Percentiles rank a stretch among this genome's conserved stretches.
Evolutionary conservation across 2,113 vertebrate genomes (phyloP).

Genomic region (Lepus europaeus): DNA sequence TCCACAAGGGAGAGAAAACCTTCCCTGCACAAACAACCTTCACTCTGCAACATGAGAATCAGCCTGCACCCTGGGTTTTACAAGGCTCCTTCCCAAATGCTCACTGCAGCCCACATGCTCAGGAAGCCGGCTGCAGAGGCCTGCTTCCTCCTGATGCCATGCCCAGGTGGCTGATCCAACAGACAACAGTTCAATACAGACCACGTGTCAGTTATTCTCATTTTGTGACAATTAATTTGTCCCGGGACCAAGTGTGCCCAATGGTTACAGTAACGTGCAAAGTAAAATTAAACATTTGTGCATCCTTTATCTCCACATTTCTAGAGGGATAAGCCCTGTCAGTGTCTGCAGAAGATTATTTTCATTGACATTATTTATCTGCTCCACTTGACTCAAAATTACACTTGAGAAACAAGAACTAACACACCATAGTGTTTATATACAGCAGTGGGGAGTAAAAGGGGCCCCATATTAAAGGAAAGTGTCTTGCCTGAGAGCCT

Average conservation of each 20-base stretch:
- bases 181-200: not conserved
- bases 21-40: not conserved
- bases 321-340: slow-evolving; percentile 11
- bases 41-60: not conserved
- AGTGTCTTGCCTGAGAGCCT: not conserved
- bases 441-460: not conserved
- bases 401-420: slow-evolving; percentile 60
- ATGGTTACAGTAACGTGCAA: slow-evolving; percentile 55
- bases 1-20: not conserved
- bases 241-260: slow-evolving; percentile 24
- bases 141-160: not conserved
- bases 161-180: not conserved
- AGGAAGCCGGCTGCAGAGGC: not conserved
- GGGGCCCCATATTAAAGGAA: not conserved
- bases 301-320: slow-evolving; percentile 58
- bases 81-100: not conserved
- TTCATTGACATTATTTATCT: slow-evolving; percentile 38
- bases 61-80: not conserved
- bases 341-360: slow-evolving; percentile 23
- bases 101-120: not conserved
- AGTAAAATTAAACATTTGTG: slow-evolving; percentile 67
- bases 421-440: not conserved
- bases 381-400: slow-evolving; percentile 51
- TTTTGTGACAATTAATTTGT: slow-evolving; percentile 56
- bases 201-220: not conserved